Conservation (phyloP, 1,140 invertebrate genomes). For the Berghia stephanieae region DNA sequence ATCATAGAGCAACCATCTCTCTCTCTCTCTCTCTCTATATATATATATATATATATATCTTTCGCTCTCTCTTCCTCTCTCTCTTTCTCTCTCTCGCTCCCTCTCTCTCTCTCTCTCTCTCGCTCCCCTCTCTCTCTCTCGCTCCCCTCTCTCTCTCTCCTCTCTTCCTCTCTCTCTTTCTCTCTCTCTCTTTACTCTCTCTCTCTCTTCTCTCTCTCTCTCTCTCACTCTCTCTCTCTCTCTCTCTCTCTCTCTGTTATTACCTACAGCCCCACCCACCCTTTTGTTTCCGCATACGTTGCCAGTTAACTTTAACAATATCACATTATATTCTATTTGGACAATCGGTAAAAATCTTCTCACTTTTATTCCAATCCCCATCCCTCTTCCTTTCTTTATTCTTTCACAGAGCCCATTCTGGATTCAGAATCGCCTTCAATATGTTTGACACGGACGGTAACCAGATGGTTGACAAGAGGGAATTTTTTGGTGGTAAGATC, state of each 20-base stretch:
- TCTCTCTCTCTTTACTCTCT: conserved; percentile 22
- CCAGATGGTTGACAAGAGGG: conserved; percentile 93
- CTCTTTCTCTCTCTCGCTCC: no score
- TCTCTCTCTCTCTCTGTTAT: no score
- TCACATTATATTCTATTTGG: neutral
- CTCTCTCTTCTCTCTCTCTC: conserved; percentile 11
- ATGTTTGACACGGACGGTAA: conserved; percentile 99
- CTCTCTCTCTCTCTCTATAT: no score
- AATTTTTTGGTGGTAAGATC: conserved; percentile 96
- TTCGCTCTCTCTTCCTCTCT: no score
- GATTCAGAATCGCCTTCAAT: conserved; percentile 96
- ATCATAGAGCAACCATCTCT: no score
- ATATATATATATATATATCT: no score
- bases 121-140: no score
- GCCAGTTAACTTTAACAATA: neutral
- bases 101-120: no score
- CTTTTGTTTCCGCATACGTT: neutral
- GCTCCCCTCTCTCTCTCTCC: no score
- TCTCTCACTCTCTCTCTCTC: neutral
- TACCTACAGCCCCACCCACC: no score
- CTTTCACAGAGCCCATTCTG: conserved; percentile 86
- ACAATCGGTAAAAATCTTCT: neutral
- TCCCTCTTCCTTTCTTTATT: conserved; percentile 58
- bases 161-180: no score
- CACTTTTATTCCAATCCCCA: no score